phyloP scores from a whole-genome alignment of 2,113 vertebrate species.

The Nerophis ophidion region DNA sequence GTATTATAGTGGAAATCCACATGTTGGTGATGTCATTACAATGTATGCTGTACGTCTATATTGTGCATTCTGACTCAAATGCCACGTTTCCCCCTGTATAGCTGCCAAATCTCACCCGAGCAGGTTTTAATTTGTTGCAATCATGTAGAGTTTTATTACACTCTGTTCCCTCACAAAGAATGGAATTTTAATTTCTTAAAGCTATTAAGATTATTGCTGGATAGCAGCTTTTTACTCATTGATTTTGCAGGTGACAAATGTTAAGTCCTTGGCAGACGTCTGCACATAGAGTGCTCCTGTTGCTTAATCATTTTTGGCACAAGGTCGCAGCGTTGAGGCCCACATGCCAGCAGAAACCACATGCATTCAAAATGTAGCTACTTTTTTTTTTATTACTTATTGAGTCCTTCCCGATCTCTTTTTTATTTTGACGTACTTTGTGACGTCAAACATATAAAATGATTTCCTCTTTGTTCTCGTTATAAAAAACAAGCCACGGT shows the following conservation, averaged over 20 bases:
- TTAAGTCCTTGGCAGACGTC: constrained; percentile 3
- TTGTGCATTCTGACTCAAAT: not conserved
- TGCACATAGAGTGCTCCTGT: constrained; percentile 1
- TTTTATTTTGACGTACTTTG: not conserved
- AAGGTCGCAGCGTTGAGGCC: not conserved
- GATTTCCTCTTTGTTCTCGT: too few species aligned
- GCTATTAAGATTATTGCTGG: not conserved
- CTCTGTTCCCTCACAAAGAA: not conserved
- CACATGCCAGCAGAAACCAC: not conserved
- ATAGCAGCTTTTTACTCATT: not conserved
- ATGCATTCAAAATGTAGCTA: not conserved
- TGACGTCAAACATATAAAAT: not conserved
- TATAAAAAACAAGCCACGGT: too few species aligned
- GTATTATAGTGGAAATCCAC: too few species aligned
- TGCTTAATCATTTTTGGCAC: not conserved
- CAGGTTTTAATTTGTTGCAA: constrained; percentile 1
- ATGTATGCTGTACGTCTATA: not conserved
- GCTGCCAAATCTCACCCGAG: not conserved
- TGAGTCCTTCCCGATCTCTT: not conserved
- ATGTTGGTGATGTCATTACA: too few species aligned
- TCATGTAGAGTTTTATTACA: not conserved
- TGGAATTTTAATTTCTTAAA: not conserved
- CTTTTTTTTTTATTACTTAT: not conserved
- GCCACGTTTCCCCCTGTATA: not conserved
- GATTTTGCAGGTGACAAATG: constrained; percentile 7